Conservation (phyloP, 1,140 invertebrate species). For the Penaeus japonicus region DNA sequence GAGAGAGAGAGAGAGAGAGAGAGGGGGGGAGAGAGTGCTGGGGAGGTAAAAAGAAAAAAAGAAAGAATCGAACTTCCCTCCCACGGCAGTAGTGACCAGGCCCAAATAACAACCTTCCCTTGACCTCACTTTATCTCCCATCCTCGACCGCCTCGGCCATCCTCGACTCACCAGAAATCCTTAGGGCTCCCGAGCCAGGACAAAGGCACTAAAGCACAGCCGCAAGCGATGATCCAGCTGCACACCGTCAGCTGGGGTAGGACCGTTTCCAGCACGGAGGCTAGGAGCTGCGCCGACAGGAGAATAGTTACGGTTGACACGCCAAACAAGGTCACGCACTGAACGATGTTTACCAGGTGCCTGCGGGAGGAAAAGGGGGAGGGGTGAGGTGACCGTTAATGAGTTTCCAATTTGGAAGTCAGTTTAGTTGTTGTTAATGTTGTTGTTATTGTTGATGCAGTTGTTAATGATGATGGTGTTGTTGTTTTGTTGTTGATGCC, state of each 20-base stretch:
- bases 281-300: slow-evolving; percentile 70
- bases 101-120: not conserved
- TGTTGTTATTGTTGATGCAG: too few species aligned
- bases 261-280: slow-evolving; percentile 66
- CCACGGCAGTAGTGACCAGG: too few species aligned
- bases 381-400: not conserved
- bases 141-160: too few species aligned
- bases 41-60: too few species aligned
- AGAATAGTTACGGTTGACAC: slow-evolving; percentile 75
- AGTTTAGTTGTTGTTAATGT: too few species aligned
- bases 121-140: too few species aligned
- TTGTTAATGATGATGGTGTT: too few species aligned
- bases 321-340: slow-evolving; percentile 73
- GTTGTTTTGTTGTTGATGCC: too few species aligned
- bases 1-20: too few species aligned
- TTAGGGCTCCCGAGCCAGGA: slow-evolving; percentile 77
- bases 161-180: slow-evolving; percentile 75
- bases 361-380: not conserved
- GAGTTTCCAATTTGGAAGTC: too few species aligned
- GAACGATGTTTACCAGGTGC: slow-evolving; percentile 37
- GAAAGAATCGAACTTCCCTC: too few species aligned
- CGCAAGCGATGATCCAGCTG: slow-evolving; percentile 73
- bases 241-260: slow-evolving; percentile 68
- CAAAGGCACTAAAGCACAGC: slow-evolving; percentile 70
- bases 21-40: too few species aligned